These are phyloP conservation scores for Gopherus evgoodei DNA, from an alignment of 2,113 vertebrate genomes.

Conservation along the genomic window DNA sequence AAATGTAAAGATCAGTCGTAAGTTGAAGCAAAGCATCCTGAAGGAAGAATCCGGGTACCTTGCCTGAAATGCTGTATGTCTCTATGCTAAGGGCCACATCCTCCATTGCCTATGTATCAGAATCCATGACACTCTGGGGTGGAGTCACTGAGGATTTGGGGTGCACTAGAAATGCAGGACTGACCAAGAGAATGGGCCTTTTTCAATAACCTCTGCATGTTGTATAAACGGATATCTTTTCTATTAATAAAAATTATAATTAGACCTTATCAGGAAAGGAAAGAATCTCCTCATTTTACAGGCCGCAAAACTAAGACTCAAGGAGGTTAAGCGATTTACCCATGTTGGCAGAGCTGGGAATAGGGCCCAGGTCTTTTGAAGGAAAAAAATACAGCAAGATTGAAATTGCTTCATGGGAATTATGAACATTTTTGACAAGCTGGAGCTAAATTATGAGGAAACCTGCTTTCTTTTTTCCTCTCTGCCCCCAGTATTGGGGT, in stretches of 20 bases:
- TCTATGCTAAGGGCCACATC: not conserved
- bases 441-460: not conserved
- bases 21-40: not conserved
- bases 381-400: not conserved
- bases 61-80: not conserved
- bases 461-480: not conserved
- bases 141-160: not conserved
- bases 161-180: not conserved
- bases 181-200: accelerated
- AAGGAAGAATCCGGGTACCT: not conserved
- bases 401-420: not conserved
- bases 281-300: not conserved
- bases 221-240: not conserved
- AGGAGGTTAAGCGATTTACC: not conserved
- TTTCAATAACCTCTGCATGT: accelerated
- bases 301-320: not conserved
- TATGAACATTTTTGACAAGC: accelerated
- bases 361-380: not conserved
- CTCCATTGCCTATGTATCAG: not conserved
- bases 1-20: not conserved
- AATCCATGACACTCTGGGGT: not conserved
- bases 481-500: not conserved
- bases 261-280: not conserved
- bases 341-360: not conserved
- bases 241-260: not conserved